phyloP scores from a whole-genome alignment of 2,888 invertebrate genomes.

The Dascillus cervinus region DNA sequence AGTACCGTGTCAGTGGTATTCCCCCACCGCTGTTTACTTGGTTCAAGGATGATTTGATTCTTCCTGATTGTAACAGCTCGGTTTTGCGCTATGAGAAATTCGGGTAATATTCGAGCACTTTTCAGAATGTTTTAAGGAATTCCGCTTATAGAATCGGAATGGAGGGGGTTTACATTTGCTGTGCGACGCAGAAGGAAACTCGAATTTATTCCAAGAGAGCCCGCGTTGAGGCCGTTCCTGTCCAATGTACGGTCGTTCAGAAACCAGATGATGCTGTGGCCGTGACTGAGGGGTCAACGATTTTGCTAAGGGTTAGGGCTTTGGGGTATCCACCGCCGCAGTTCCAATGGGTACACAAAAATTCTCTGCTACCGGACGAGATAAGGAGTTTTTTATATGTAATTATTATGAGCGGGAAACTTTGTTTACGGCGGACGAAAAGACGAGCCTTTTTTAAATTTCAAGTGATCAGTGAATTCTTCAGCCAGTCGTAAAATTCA shows the following conservation, averaged over 20 bases:
- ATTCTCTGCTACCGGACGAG: conserved; percentile 12
- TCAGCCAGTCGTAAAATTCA: no score
- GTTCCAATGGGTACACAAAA: conserved; percentile 21
- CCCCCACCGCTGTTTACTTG: conserved; percentile 13
- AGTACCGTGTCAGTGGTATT: conserved; percentile 12
- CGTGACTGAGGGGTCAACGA: conserved; percentile 11
- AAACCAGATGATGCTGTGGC: conserved; percentile 12
- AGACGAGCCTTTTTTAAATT: no score
- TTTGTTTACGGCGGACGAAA: no score
- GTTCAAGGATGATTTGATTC: conserved; percentile 11
- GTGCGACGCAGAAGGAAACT: conserved; percentile 16
- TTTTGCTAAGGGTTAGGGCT: conserved; percentile 14
- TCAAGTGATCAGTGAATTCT: no score
- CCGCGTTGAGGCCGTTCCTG: conserved; percentile 13
- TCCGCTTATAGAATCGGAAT: no score
- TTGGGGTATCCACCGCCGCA: conserved; percentile 17
- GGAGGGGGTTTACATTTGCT: conserved; percentile 23
- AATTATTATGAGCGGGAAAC: no score
- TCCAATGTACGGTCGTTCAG: conserved; percentile 16
- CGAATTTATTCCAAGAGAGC: conserved; percentile 15
- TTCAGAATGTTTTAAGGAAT: no score
- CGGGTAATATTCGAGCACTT: conserved; percentile 1
- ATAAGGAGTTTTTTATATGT: conserved; percentile 8
- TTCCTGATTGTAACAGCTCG: conserved; percentile 7
- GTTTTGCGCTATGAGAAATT: conserved; percentile 8